Evolutionary conservation across 1,140 invertebrate species (phyloP), one percentile per base, ranked within the genome.

Genomic region (Centruroides vittatus): DNA sequence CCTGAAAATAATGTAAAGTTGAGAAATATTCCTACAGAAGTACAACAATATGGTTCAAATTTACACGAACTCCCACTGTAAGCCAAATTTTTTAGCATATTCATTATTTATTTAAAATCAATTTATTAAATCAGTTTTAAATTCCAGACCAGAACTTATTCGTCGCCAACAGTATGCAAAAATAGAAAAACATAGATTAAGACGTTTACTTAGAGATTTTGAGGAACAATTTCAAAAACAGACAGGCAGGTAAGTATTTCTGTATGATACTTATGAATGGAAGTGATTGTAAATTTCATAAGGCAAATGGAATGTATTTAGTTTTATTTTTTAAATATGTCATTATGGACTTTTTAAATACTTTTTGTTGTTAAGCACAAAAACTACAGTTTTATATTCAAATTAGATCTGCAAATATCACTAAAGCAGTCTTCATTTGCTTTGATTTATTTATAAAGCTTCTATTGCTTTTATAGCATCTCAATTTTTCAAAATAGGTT

Each of bases 151-250:
- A 54, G 86, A 94, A 70, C 75, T 95, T 41, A 72, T 84, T 64
- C 79, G 80, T 60, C 84, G 89, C 63, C 80, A 89, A 63, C 77
- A 79, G 64, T 75, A 81, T 54, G 84, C 84, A 4, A 79, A 80
- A 58, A 81, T 84, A 67, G 85, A 89, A 61, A 92, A 89, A 69
- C 82, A 84, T 59, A 74, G 81, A 63, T 74, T 94, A 9, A 79
- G 89, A 55, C 77, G 84, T 59, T 80, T 82, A 54, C 79, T 95
- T 41, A 85, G 87, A 67, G 85, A 89, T 67, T 85, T 88, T 68
- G 92, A 95, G 74, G 79, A 84, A 53, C 83, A 88, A 59, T 89
- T 93, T 66, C 83, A 90, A 68, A 78, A 80, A 36, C 81, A 84
- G 67, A 85, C 84, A 69, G 87, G 88, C 12, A 69, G 73, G 82